Base-by-base conservation (phyloP, 2,888 invertebrate species). In the Conistra vaccinii region DNA sequence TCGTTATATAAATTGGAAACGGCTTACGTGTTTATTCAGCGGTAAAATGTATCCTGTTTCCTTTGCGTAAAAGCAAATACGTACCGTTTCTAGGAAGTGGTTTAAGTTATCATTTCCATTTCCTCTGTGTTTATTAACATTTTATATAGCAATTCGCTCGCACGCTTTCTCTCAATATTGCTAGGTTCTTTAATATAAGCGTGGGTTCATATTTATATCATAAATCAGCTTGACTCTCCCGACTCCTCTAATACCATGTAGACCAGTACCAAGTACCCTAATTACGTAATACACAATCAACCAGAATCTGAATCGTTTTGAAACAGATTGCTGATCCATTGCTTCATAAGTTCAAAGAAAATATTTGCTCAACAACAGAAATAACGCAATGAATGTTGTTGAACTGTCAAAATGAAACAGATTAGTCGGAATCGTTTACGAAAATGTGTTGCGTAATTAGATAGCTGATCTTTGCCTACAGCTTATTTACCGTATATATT, bases 31-130 rank as follows among this genome's bases (percentile, higher is more conserved):
- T 76, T 61, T 39, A 76, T 65, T 66, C 60, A n/a, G 32, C 55
- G 6, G 32, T 42, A 76, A 66, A 57, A 61, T 81, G 35, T 65
- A 74, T 63, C 81, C 76, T 51, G 60, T 76, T 76, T 81, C 66
- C 48, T 48, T 32, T 55, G 32, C 42, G 53, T 78, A 29, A 76
- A 74, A 76, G 66, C 26, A 55, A 76, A 76, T 61, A 32, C 20
- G 14, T 66, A 48, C 39, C 29, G 39, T 42, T 76, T 39, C 6
- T 2, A 51, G 48, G 51, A 66, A 55, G 48, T 62, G 20, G 39
- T 80, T 80, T 57, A 48, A 10, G 55, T 14, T 73, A 57, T 7
- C 14, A 42, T 74, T 80, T 73, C 10, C 14, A 42, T 74, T 80
- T 73, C 74, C 80, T 23, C 5, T 7, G 32, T 23, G 14, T 73